Conservation (phyloP, 1,140 invertebrate genomes). For the Pristionchus pacificus region DNA sequence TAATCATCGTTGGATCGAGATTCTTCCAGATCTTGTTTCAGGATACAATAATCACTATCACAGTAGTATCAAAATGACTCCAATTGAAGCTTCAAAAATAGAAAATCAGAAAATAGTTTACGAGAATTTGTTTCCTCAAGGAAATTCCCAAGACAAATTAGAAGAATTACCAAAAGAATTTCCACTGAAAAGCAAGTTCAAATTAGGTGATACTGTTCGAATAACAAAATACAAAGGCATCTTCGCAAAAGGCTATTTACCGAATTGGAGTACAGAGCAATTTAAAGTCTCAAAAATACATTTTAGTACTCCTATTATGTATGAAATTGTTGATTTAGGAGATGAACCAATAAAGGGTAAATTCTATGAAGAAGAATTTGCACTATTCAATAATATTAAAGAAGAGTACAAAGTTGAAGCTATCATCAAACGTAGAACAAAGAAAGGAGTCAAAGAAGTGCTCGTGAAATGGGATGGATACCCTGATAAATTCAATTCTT, state of each 20-base stretch:
- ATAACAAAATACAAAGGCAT: conserved; percentile 35
- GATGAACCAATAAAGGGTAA: conserved; percentile 24
- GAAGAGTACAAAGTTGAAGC: conserved; percentile 20
- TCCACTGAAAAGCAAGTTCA: conserved; percentile 20
- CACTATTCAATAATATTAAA: conserved; percentile 16
- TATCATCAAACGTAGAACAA: conserved; percentile 15
- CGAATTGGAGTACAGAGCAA: conserved; percentile 42
- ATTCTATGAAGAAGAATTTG: conserved; percentile 26
- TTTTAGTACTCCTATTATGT: background rate
- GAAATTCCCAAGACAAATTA: too few relatives aligned
- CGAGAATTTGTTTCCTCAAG: conserved; percentile 1
- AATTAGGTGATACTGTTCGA: conserved; percentile 41
- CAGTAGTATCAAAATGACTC: conserved; percentile 43
- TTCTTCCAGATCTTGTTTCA: conserved; percentile 38
- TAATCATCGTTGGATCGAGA: conserved; percentile 39
- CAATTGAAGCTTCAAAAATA: conserved; percentile 24
- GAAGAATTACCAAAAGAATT: background rate
- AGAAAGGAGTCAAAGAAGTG: conserved; percentile 14
- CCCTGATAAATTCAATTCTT: conserved; percentile 19
- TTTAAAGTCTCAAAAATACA: conserved; percentile 41
- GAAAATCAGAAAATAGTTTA: conserved; percentile 26
- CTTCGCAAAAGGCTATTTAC: conserved; percentile 41
- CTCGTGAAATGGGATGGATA: conserved; percentile 24
- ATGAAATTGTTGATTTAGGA: conserved; percentile 8
- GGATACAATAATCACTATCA: conserved; percentile 48